Evolutionary conservation across 2,888 invertebrate genomes (phyloP), one percentile per base, ranked within the genome.

Genomic region (Drosophila melanosoma): DNA sequence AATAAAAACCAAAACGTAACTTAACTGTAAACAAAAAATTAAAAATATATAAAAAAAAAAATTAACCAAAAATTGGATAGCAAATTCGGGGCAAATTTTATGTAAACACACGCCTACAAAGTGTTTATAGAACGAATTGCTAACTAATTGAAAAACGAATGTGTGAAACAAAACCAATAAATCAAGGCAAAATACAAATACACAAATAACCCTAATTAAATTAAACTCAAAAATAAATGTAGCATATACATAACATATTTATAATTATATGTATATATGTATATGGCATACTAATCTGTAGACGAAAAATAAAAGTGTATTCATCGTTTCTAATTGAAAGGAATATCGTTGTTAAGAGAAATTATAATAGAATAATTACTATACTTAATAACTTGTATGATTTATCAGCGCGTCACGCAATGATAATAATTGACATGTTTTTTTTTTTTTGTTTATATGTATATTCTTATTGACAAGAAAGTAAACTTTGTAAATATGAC

Each of bases 1-100:
- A 85, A 79, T 68, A 67, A 70, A 87, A 73, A 69, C 71, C 60
- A 84, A 67, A 70, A 69, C 48, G 53, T 59, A 69, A 89, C 45
- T 36, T 40, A 60, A 59, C 52, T 48, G 26, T 62, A 48, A 80
- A 54, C 33, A 51, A 3, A 17, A 66, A 69, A 62, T n/a, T 7
- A 67, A 57, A 60, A 63, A 35, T 36, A 6, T 52, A 52, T 59
- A 45, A 32, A 63, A 67, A 63, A 35, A 20, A 51, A 35, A 57
- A 15, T 23, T 20, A 7, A 15, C 20, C 20, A 15, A 0, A 45
- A 45, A 45, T 23, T 52, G 54, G 45, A 70, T 63, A 63, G 52
- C 53, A 69, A 56, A 69, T 56, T 59, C 32, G 51, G 71, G 51
- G 17, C 32, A 74, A 69, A 63, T 51, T 32, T 62, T 48, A 48